phyloP scores from a whole-genome alignment of 2,113 vertebrate species.

The Thamnaconus septentrionalis region DNA sequence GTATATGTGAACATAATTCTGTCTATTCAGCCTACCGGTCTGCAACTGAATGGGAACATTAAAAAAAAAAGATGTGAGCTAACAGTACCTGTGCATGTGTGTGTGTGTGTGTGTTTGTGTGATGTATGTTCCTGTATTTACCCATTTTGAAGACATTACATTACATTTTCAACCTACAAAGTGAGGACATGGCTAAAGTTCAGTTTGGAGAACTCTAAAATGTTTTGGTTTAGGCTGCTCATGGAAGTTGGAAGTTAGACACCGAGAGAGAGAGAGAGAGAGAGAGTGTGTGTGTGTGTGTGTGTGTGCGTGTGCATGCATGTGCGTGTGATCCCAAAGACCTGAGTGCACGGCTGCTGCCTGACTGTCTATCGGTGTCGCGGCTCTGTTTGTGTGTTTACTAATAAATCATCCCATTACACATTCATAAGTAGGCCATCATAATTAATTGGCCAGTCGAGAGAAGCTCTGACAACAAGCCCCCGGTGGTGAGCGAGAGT shows the following conservation, averaged over 20 bases:
- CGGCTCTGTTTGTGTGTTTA: slow-evolving; percentile 77
- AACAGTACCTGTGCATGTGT: no score
- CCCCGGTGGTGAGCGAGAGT: slow-evolving; percentile 57
- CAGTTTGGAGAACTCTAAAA: background rate
- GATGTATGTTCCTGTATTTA: no score
- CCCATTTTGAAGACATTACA: no score
- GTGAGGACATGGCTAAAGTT: background rate
- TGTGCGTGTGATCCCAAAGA: slow-evolving; percentile 47
- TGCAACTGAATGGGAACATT: no score
- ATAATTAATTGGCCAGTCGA: slow-evolving; percentile 82
- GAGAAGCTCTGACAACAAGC: slow-evolving; percentile 74
- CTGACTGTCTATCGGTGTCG: slow-evolving; percentile 61
- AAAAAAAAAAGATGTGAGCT: no score
- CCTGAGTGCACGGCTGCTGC: slow-evolving; percentile 44
- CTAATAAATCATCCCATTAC: slow-evolving; percentile 82
- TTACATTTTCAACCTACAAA: no score
- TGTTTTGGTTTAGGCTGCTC: background rate
- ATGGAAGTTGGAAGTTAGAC: no score
- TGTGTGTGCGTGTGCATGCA: slow-evolving; percentile 55
- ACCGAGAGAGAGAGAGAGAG: no score
- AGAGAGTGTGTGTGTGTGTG: background rate
- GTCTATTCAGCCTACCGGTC: no score
- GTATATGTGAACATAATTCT: no score
- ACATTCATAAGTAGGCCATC: slow-evolving; percentile 82
- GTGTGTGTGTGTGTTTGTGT: no score